Conservation (phyloP, 2,113 vertebrate species). For the Seriola rivoliana region DNA sequence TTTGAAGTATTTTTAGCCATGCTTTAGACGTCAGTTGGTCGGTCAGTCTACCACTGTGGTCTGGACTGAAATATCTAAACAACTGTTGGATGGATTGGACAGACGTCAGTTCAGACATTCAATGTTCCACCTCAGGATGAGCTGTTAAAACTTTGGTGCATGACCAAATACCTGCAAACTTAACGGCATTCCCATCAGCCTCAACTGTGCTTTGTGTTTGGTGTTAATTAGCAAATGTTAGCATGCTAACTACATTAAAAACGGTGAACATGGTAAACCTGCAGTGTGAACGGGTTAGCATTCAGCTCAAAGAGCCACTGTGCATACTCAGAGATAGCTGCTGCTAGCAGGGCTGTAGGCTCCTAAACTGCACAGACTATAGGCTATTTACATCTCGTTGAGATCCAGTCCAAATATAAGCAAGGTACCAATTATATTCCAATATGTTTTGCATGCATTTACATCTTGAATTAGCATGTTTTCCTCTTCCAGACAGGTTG, state of each 20-base stretch:
- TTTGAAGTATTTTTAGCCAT: neutral
- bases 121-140: neutral
- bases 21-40: neutral
- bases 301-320: too few species aligned
- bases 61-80: neutral
- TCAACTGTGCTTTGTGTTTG: too few species aligned
- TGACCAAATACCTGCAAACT: neutral
- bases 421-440: neutral
- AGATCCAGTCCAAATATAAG: neutral
- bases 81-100: neutral
- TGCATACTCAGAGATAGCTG: too few species aligned
- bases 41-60: neutral
- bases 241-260: too few species aligned
- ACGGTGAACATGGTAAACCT: too few species aligned
- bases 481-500: neutral
- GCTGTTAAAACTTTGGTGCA: neutral
- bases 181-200: neutral
- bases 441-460: too few species aligned
- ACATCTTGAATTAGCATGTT: neutral
- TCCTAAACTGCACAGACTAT: neutral
- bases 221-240: too few species aligned
- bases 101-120: neutral
- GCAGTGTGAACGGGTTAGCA: too few species aligned
- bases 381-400: neutral
- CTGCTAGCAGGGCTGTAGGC: too few species aligned